Evolutionary conservation across 2,113 vertebrate genomes (phyloP).

Genomic region (Conger conger): DNA sequence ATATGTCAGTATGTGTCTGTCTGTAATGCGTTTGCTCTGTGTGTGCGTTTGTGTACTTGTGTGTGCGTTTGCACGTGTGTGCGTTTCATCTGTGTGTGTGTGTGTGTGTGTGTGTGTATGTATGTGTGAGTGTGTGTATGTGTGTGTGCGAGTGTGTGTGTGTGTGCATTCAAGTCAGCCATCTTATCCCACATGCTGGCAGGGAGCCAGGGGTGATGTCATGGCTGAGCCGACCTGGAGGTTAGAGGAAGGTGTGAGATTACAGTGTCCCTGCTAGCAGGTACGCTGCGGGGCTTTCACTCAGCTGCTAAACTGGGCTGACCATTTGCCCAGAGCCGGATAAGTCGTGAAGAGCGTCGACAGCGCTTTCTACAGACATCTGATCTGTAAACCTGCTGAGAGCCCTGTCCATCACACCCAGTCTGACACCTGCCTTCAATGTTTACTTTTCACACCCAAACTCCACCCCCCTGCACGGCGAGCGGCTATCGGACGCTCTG

Average conservation of each 20-base stretch:
- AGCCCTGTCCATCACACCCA: not conserved
- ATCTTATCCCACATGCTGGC: not conserved
- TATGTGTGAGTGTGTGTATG: not conserved
- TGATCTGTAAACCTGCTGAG: not conserved
- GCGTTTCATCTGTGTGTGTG: not conserved
- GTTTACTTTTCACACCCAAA: not conserved
- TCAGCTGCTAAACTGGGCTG: not conserved
- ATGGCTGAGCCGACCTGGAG: not conserved
- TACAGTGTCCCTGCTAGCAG: constrained; percentile 21
- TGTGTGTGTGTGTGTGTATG: not conserved
- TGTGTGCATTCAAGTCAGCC: not conserved
- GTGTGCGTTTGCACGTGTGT: not conserved
- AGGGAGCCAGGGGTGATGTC: constrained; percentile 2
- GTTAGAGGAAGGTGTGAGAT: constrained; percentile 11
- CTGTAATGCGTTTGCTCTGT: too few species aligned
- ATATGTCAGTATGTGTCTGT: not conserved
- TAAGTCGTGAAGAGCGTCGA: constrained; percentile 13
- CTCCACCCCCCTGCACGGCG: not conserved
- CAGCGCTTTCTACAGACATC: not conserved
- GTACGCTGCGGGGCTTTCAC: not conserved
- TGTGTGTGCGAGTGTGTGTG: not conserved
- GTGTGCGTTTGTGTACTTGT: not conserved
- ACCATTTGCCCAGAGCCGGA: not conserved
- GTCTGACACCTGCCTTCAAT: not conserved
- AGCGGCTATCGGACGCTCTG: not conserved